Evolutionary conservation across 2,113 vertebrate genomes (phyloP).

Genomic region (Monopterus albus): DNA sequence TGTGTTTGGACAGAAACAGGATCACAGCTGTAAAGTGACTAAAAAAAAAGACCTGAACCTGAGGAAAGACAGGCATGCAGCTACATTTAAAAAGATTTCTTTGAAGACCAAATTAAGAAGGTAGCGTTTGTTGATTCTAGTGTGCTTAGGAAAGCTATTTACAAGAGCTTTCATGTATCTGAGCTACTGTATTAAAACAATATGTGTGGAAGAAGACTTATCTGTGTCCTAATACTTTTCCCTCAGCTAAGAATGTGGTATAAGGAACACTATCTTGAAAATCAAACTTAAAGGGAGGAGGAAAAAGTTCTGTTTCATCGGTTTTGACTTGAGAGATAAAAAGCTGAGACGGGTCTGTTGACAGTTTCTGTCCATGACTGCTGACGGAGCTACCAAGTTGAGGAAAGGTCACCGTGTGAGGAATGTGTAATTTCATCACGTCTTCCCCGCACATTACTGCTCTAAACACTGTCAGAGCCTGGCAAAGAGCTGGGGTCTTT

Average conservation of each 20-base stretch:
- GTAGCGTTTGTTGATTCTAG: conserved; percentile 4
- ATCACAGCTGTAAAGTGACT: conserved; percentile 59
- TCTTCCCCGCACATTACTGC: conserved; percentile 1
- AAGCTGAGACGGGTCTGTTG: conserved; percentile 14
- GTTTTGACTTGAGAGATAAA: neutral
- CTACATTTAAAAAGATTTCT: conserved; percentile 37
- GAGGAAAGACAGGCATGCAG: conserved; percentile 43
- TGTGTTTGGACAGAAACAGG: conserved; percentile 68
- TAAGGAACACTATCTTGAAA: neutral
- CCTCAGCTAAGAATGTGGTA: neutral
- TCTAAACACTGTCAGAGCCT: conserved; percentile 49
- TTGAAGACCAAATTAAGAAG: conserved; percentile 18
- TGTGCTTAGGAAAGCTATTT: neutral
- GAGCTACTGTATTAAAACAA: neutral
- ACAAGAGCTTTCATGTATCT: conserved; percentile 10
- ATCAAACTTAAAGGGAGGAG: neutral
- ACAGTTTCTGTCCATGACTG: conserved; percentile 42
- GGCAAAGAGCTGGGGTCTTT: conserved; percentile 33
- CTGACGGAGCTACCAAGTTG: conserved; percentile 19
- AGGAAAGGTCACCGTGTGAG: conserved; percentile 45
- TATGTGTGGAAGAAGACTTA: neutral
- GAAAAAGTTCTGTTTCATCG: neutral
- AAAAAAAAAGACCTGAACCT: conserved; percentile 39
- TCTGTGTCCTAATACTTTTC: neutral
- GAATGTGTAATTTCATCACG: conserved; percentile 53